A percentile compares a stretch with the other conserved stretches of the same genome.
These are phyloP conservation scores for Polypedilum pembai DNA, from an alignment of 1,140 invertebrate genomes.

Conservation along the genomic window DNA sequence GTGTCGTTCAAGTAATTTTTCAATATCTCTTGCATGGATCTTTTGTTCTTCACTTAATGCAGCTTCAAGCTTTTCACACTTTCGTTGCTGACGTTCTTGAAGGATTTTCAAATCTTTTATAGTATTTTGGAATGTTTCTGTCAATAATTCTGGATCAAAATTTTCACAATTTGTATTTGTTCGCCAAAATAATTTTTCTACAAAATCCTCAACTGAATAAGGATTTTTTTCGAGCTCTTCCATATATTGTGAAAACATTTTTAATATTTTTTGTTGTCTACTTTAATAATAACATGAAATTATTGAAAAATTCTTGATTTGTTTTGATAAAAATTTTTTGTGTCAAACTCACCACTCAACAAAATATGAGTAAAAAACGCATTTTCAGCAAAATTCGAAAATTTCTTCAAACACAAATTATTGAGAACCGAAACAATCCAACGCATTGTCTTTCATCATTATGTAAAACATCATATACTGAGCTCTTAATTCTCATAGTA, in stretches of 20 bases:
- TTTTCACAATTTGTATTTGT: constrained; percentile 68
- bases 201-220: constrained; percentile 95
- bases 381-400: too few species aligned
- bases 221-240: constrained; percentile 84
- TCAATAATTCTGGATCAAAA: constrained; percentile 71
- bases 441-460: too few species aligned
- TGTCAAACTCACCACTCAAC: too few species aligned
- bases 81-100: constrained; percentile 76
- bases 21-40: constrained; percentile 69
- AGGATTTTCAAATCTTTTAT: constrained; percentile 71
- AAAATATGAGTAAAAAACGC: too few species aligned
- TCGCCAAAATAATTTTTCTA: constrained; percentile 90
- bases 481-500: too few species aligned
- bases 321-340: too few species aligned
- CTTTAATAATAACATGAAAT: too few species aligned
- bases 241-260: constrained; percentile 78
- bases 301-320: too few species aligned
- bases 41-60: constrained; percentile 81
- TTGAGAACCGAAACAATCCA: too few species aligned
- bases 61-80: constrained; percentile 79
- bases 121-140: constrained; percentile 85
- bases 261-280: constrained; percentile 35
- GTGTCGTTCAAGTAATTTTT: constrained; percentile 79
- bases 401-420: too few species aligned
- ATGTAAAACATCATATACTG: too few species aligned